phyloP scores from a whole-genome alignment of 2,113 vertebrate species.

The Thamnophis sirtalis region DNA sequence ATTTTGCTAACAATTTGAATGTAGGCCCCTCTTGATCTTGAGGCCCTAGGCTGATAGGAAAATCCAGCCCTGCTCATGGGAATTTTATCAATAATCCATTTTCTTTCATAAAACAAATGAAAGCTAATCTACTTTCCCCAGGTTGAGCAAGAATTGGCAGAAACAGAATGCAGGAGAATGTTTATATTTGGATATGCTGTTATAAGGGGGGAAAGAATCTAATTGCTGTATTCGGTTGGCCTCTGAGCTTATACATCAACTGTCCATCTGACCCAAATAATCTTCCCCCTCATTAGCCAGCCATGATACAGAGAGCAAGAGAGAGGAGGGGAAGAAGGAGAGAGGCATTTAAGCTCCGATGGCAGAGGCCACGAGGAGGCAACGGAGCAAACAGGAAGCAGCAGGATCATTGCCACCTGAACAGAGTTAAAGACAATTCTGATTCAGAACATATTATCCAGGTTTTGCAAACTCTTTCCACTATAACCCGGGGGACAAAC shows the following conservation, averaged over 20 bases:
- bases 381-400: background rate
- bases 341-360: background rate
- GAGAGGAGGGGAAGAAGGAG: background rate
- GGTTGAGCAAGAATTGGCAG: background rate
- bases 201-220: background rate
- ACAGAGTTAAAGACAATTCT: background rate
- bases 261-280: background rate
- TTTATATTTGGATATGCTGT: background rate
- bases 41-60: too few species aligned
- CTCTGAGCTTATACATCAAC: background rate
- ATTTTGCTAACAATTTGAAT: too few species aligned
- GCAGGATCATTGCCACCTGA: background rate
- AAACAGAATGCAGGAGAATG: background rate
- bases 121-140: background rate
- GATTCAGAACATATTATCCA: conserved; percentile 22
- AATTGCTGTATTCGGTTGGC: background rate
- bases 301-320: background rate
- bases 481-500: background rate
- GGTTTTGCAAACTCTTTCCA: conserved; percentile 36
- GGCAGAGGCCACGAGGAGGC: background rate
- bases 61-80: background rate
- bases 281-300: background rate
- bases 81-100: background rate
- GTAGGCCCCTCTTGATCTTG: too few species aligned
- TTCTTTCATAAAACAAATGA: background rate